Base-by-base conservation (phyloP, 1,140 invertebrate species). In the Rhyzopertha dominica region DNA sequence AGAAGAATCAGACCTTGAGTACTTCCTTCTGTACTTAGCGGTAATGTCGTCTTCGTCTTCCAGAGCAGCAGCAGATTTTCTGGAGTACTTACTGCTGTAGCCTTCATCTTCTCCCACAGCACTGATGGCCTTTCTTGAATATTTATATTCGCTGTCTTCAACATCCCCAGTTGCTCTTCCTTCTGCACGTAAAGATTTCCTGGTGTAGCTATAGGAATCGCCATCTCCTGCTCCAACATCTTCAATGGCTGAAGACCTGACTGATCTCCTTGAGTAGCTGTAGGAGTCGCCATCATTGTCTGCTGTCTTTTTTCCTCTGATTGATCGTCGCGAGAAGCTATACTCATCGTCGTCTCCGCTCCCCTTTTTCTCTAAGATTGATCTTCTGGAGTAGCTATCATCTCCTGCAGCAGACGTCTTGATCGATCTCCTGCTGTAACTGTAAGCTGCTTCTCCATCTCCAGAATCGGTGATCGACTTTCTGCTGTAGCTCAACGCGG, bases 11-110 rank as follows among this genome's bases (percentile, higher is more conserved):
- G 40, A 47, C 41, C 53, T 51, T 7, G 53, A 53, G 35, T 62
- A 62, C 42, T 62, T 62, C 20, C 48, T 49, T 4, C 41, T 34
- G 30, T 57, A 62, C 67, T 62, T 64, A 13, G 59, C 50, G 40
- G 56, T 51, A 49, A 65, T 43, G 44, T 62, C 49, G 49, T 63
- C 62, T 36, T 62, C 45, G 31, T 50, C 16, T 53, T 58, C 32
- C 55, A 61, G 36, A 49, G 28, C 41, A 17, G 25, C 31, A 7
- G 23, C 31, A 14, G 28, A 54, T 30, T 60, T 67, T 24, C 37
- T 31, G n/a, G 48, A 55, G 28, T 52, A 50, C 24, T 53, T 58
- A 12, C 32, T 45, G 8, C 20, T 17, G 3, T 58, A 54, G 9
- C 52, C 49, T 22, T 46, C 22, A 20, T 50, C 25, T 37, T 49